Evolutionary conservation across 1,140 invertebrate genomes (phyloP), one percentile per base, ranked within the genome.

Genomic region (Dendrolimus punctatus): DNA sequence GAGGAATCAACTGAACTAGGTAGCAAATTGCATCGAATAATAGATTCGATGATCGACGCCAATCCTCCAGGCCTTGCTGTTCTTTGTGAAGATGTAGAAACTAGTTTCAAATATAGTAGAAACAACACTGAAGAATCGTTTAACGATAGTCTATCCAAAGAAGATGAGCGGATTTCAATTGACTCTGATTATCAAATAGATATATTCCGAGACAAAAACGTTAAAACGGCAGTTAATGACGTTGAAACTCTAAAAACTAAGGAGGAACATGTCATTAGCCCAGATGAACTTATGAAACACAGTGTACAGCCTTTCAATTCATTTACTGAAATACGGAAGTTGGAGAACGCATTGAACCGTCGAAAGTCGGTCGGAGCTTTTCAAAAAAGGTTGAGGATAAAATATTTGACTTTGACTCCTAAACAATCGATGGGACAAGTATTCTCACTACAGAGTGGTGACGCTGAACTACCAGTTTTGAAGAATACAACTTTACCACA

Each of bases 331-430:
- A 43, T 84, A 10, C 41, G 68, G 41, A 62, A 62, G 40, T 53
- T 77, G 10, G 71, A 77, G 52, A 69, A 73, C 52, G 68, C 67
- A 4, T 57, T 80, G 37, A 60, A 69, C 57, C 55, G 58, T 6
- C 64, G 66, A 52, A 57, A 77, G 37, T 68, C 71, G 6, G 55
- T 60, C 6, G 76, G 71, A 4, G 51, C 64, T 2, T 79, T 79
- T 62, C 62, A 65, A 38, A 77, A 80, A 47, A 60, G 67, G 23
- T 54, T 78, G 37, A 68, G 71, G 50, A 60, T 74, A 5, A 76
- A 78, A 57, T 76, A 78, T 46, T 59, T 81, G 9, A 80, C 73
- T 4, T 57, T 80, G 9, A 75, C 74, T 5, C 76, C 81, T 4
- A 79, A 80, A 53, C 71, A 69, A 45, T 81, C 79, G 7, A 50